Evolutionary conservation across 2,888 invertebrate species (phyloP).

Genomic region (Parelbella ahira): DNA sequence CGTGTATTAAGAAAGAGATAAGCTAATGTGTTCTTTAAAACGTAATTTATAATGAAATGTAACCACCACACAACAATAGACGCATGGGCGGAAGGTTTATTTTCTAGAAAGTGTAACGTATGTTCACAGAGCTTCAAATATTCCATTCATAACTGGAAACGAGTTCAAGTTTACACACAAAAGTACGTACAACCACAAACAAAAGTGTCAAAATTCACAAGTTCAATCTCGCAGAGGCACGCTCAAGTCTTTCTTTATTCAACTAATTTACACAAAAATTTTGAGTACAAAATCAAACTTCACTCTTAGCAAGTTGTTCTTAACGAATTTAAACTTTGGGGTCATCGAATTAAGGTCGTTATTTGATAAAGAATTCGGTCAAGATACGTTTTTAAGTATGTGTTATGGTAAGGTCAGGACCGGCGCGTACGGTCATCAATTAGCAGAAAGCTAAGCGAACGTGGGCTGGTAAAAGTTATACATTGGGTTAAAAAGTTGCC

Average conservation of each 20-base stretch:
- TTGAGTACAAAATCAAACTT: neutral
- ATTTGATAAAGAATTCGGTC: slow-evolving; percentile 14
- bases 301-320: neutral
- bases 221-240: slow-evolving; percentile 36
- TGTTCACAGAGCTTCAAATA: slow-evolving; percentile 3
- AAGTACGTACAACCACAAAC: slow-evolving; percentile 44
- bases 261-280: slow-evolving; percentile 45
- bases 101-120: too few species aligned
- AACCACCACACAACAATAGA: too few species aligned
- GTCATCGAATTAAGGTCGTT: slow-evolving; percentile 21
- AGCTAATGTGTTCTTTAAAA: too few species aligned
- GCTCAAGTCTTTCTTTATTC: slow-evolving; percentile 40
- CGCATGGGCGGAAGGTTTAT: too few species aligned
- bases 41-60: too few species aligned
- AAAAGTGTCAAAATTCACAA: slow-evolving; percentile 41
- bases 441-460: slow-evolving; percentile 40
- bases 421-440: slow-evolving; percentile 45
- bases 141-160: slow-evolving; percentile 55
- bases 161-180: slow-evolving; percentile 71
- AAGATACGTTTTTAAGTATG: slow-evolving; percentile 15
- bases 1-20: too few species aligned
- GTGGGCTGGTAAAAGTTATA: slow-evolving; percentile 28
- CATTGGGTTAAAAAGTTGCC: too few species aligned
- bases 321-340: slow-evolving; percentile 34
- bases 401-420: slow-evolving; percentile 48